These are phyloP conservation scores for Neomorphus geoffroyi DNA, from an alignment of 2,797 vertebrate species.

Conservation along the genomic window DNA sequence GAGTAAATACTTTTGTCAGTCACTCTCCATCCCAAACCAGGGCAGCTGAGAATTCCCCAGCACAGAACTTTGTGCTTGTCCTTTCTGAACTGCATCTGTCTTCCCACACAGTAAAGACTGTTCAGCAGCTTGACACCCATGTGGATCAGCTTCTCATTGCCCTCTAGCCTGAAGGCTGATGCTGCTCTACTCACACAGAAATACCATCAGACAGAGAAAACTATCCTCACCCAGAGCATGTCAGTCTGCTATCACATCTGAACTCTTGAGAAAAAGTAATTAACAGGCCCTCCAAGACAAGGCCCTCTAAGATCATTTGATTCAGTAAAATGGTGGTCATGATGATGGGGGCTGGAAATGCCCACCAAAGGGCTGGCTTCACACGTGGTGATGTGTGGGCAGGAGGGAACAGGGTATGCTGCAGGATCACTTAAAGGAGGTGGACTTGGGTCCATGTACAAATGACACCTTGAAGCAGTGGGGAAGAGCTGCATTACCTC, in stretches of 20 bases:
- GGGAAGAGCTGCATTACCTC: neutral
- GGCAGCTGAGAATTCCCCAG: neutral
- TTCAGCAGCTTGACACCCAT: neutral
- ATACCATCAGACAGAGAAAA: neutral
- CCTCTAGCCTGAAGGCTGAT: neutral
- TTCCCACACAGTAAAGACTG: neutral
- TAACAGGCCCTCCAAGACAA: neutral
- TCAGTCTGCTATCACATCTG: neutral
- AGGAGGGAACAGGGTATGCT: neutral
- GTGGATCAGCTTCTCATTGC: neutral
- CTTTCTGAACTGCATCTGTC: neutral
- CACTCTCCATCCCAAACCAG: neutral
- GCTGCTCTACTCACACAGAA: neutral
- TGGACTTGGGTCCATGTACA: neutral
- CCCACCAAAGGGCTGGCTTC: neutral
- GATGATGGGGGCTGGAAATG: neutral
- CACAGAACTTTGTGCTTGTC: neutral
- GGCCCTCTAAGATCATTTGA: neutral
- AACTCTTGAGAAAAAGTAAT: neutral
- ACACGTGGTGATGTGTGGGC: accelerated
- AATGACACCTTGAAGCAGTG: accelerated
- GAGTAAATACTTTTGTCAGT: neutral
- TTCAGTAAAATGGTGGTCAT: neutral
- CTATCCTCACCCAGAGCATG: neutral
- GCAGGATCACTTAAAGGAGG: neutral